Evolutionary conservation across 1,140 invertebrate genomes (phyloP).

Genomic region (Bombus cullumanus): DNA sequence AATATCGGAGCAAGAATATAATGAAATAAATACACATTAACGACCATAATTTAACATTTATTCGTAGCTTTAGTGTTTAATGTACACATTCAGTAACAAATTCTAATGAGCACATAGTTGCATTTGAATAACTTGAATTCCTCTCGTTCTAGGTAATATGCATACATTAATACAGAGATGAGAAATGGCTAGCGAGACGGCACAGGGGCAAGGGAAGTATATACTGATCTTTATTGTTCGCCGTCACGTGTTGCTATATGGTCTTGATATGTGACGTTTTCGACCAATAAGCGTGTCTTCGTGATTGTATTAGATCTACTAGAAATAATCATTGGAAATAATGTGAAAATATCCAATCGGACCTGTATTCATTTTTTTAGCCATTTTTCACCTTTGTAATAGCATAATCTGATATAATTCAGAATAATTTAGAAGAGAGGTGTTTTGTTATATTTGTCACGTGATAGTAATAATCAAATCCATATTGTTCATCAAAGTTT

Average conservation of each 20-base stretch:
- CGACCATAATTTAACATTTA: constrained; percentile 69
- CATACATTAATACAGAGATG: not conserved
- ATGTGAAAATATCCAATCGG: no score
- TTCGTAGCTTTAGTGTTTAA: constrained; percentile 56
- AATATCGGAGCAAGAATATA: not conserved
- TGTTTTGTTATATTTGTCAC: not conserved
- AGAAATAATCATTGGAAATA: no score
- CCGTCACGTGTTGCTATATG: no score
- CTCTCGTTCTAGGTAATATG: not conserved
- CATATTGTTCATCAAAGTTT: constrained; percentile 39
- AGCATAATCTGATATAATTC: not conserved
- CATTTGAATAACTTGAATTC: constrained; percentile 39
- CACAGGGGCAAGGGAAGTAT: no score
- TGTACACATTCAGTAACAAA: constrained; percentile 58
- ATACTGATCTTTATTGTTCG: no score
- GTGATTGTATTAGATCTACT: no score
- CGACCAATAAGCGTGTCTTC: no score
- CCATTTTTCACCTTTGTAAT: no score
- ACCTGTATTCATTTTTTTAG: no score
- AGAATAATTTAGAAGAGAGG: not conserved
- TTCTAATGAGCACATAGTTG: constrained; percentile 45
- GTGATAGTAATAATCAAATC: constrained; percentile 61
- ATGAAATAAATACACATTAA: constrained; percentile 44
- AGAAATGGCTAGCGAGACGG: no score
- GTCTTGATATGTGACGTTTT: no score